A percentile compares a stretch with the other conserved stretches of the same genome.
These are phyloP conservation scores for Heliconius sara DNA, from an alignment of 2,888 invertebrate species.

Conservation along the genomic window DNA sequence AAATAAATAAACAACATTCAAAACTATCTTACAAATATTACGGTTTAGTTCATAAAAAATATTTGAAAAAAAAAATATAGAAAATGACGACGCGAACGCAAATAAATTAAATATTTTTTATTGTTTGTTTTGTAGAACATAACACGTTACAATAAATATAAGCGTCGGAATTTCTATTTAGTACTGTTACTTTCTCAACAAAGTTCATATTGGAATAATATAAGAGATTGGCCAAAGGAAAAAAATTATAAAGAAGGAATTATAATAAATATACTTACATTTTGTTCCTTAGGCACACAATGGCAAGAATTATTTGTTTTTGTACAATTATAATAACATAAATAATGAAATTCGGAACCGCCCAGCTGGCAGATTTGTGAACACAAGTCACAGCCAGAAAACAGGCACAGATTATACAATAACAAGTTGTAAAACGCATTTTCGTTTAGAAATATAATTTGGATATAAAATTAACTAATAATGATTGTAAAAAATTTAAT, in stretches of 20 bases:
- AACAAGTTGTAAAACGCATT: slow-evolving; percentile 13
- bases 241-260: slow-evolving; percentile 20
- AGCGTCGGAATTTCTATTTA: slow-evolving; percentile 43
- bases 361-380: slow-evolving; percentile 73
- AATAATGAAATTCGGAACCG: slow-evolving; percentile 71
- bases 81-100: background rate
- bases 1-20: background rate
- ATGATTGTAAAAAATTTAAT: background rate
- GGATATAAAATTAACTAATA: background rate
- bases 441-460: slow-evolving; percentile 27
- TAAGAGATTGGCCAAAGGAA: background rate
- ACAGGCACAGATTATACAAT: slow-evolving; percentile 28
- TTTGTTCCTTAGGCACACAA: slow-evolving; percentile 48
- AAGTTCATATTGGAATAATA: slow-evolving; percentile 28
- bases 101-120: background rate
- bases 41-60: background rate
- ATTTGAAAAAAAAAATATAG: background rate
- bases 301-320: slow-evolving; percentile 43
- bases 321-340: slow-evolving; percentile 51
- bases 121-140: slow-evolving; percentile 31
- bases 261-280: slow-evolving; percentile 53
- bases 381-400: slow-evolving; percentile 38
- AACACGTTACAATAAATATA: slow-evolving; percentile 39
- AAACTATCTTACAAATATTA: background rate
- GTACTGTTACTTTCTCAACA: slow-evolving; percentile 50